Percentiles rank a stretch among this genome's conserved stretches.
Evolutionary conservation across 2,113 vertebrate species (phyloP).

Genomic region (Haemorhous mexicanus): DNA sequence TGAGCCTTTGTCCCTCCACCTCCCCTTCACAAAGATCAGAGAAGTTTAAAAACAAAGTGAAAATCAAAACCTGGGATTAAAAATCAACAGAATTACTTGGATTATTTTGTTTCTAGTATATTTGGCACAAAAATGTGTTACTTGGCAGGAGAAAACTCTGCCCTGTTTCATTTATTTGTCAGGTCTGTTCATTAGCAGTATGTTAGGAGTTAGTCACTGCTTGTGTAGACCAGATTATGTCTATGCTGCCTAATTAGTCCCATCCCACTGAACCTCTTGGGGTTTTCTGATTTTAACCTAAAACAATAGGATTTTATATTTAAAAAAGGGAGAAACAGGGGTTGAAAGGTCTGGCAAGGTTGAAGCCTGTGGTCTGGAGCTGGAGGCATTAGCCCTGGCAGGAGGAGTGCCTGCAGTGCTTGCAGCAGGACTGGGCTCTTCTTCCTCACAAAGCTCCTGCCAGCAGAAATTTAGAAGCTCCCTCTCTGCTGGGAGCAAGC

Average conservation of each 20-base stretch:
- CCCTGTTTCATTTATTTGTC: not conserved
- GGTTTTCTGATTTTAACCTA: not conserved
- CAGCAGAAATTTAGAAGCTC: not conserved
- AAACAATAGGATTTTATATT: not conserved
- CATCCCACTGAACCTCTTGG: not conserved
- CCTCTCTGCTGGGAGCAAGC: not conserved
- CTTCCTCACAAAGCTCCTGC: not conserved
- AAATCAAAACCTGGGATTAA: not conserved
- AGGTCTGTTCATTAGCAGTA: not conserved
- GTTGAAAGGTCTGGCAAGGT: not conserved
- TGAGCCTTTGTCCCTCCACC: not conserved
- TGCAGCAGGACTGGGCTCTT: not conserved
- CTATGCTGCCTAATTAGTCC: not conserved
- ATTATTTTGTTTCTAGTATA: not conserved
- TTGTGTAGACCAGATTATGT: not conserved
- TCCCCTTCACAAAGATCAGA: not conserved
- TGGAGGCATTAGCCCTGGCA: not conserved
- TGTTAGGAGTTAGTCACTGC: not conserved
- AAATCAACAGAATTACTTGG: conserved; percentile 14
- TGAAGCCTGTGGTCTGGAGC: not conserved
- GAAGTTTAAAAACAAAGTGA: not conserved
- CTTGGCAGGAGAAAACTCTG: not conserved
- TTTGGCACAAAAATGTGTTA: conserved; percentile 5
- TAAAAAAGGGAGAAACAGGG: not conserved
- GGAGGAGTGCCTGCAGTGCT: not conserved